Evolutionary conservation across 2,113 vertebrate species (phyloP), one percentile per base, ranked within the genome.

Genomic region (Pelecanus crispus): DNA sequence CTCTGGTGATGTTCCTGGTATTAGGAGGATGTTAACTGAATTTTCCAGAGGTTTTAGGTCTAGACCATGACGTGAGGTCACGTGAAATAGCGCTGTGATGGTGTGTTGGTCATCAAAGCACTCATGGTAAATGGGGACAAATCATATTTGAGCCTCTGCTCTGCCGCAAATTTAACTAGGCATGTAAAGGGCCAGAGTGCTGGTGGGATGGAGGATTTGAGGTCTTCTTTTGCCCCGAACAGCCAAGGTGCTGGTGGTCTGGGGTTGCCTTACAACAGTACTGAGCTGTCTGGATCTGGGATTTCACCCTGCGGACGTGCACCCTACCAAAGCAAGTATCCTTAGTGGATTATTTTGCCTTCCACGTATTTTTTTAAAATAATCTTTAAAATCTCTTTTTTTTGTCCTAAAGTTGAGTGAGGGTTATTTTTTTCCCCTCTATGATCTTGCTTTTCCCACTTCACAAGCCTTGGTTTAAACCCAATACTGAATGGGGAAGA

Each of bases 81-180:
- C 1, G 5, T 45, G 50, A 58, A 50, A 44, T 17, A 17, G 17
- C 1, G 0, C 22, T 25, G 36, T 29, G 58, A 36, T 0, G 3
- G 10, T 20, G 28, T 17, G 40, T 4, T 11, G 52, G 44, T 59
- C 32, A 52, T 24, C 28, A 38, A 44, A 81, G 31, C 11, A 4
- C 36, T n/a, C 36, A 3, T 6, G 26, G 25, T 42, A 29, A 42
- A 18, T 1, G 50, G 58, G n/a, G 4, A 26, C 25, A 42, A 32
- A 21, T 10, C 8, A 1, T 4, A 13, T 22, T 18, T 22, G 68
- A 22, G 68, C 26, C 21, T 50, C 36, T 31, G 56, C n/a, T 56
- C 40, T n/a, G 49, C 20, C 1, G 5, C 22, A 28, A 38, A 13
- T 19, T 26, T 18, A 62, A 38, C 19, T 2, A 29, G n/a, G 49